Base-by-base conservation (phyloP, 2,797 vertebrate genomes). In the Sus cebifrons region DNA sequence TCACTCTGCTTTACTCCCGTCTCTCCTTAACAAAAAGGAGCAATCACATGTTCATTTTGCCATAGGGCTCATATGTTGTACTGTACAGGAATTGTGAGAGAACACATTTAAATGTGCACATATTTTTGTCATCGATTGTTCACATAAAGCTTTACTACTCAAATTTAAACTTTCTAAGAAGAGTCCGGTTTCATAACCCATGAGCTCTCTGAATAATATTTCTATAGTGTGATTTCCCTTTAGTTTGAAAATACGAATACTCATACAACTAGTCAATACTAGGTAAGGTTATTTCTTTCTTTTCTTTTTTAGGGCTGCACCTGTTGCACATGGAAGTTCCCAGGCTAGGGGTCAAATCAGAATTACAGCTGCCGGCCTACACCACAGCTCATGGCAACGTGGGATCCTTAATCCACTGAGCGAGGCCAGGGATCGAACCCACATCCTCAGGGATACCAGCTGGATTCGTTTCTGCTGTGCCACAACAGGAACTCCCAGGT, bases 131-230 rank as follows among this genome's bases (percentile, higher is more conserved):
- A 73, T 52, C 52, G 71, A 27, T 12, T 84, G 65, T 81, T 95
- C 62, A 17, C 17, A 74, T n/a, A 3, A 62, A 68, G 32, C n/a
- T 70, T 93, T 15, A 52, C 14, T 74, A 36, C 49, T 94, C 17
- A 68, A 29, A 36, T 73, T 94, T 68, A 88, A 56, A 25, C 15
- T 95, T 85, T 73, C 20, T 65, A 92, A 70, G 52, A 4, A 65
- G 15, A 68, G 62, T 79, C 83, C 64, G 49, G 65, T 77, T 88
- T 95, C 54, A 89, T 97, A 86, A 94, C 17, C 79, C 81, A 60
- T 29, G 23, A 40, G 14, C 16, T 78, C 79, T 86, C 11, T 85
- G 54, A 96, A 25, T 68, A 75, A 79, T 21, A 40, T 36, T 54
- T 81, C 27, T 79, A 71, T 11, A 67, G 25, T 54, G 54, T 5